Base-by-base conservation (phyloP, 2,113 vertebrate genomes). In the Anser brachyrhynchus region DNA sequence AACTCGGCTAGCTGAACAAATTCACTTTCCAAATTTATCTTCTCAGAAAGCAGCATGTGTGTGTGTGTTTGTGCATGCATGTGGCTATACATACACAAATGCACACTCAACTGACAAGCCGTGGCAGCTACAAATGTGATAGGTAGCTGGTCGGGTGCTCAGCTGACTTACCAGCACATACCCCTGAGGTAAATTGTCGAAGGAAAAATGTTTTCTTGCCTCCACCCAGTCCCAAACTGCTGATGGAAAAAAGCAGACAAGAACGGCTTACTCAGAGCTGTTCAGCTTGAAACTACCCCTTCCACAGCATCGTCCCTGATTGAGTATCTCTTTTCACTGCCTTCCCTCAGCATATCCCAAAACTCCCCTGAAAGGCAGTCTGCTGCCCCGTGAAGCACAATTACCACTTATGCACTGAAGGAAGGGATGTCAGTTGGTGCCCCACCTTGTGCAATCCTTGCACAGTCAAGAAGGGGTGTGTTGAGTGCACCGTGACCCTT, bases 141-240 rank as follows among this genome's bases (percentile, higher is more conserved):
- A 51, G 26, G 12, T 29, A 26, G 23, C 23, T 51, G 26, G 4
- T 19, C 8, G 44, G 28, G 22, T 31, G 22, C 23, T 86, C 31
- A 39, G 26, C 19, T 75, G n/a, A 83, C 11, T 62, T 78, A 39
- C 0, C 4, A n/a, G n/a, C 31, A 87, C 21, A n/a, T 13, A n/a
- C 8, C 20, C 12, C 29, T 62, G 33, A 58, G 7, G 8, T 20
- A 59, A 41, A 70, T 55, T 70, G 70, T 73, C 54, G 65, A 13
- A 43, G 69, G 6, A 49, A 44, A 69, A 11, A 2, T 8, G 5
- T 64, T 55, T 76, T 69, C 43, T 62, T 79, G 22, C 12, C 19
- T 64, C 6, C 7, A 3, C 4, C 2, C 4, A 6, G 22, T 46
- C 21, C 25, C 18, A 57, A 28, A 12, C 4, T 2, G 0, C 4